Evolutionary conservation across 2,113 vertebrate genomes (phyloP).

Genomic region (Prunella fulvescens): DNA sequence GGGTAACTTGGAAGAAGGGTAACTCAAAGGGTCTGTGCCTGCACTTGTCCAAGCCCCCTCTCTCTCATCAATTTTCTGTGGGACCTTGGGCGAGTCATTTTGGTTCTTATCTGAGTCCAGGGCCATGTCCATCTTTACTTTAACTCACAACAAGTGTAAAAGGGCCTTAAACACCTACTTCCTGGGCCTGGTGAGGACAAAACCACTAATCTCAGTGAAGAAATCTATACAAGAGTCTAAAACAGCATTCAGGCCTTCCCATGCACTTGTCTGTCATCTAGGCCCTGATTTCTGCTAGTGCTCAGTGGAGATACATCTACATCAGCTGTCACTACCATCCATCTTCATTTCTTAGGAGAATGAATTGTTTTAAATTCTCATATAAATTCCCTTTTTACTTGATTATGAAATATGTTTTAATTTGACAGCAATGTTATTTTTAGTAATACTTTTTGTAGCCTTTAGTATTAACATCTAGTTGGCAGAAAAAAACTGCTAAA

Average conservation of each 20-base stretch:
- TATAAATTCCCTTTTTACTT: constrained; percentile 29
- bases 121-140: background rate
- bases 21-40: background rate
- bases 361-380: background rate
- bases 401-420: background rate
- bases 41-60: background rate
- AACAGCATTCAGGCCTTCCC: background rate
- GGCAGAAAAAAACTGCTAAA: constrained; percentile 33
- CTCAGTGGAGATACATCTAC: background rate
- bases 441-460: constrained; percentile 29
- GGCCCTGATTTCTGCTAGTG: background rate
- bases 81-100: background rate
- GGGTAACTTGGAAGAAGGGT: background rate
- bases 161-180: background rate
- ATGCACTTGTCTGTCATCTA: background rate
- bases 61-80: background rate
- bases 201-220: background rate
- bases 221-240: background rate
- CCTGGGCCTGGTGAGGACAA: background rate
- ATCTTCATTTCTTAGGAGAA: background rate
- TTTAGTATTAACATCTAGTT: constrained; percentile 55
- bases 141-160: background rate
- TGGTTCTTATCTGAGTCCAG: background rate
- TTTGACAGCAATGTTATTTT: constrained; percentile 27
- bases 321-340: background rate